phyloP scores from a whole-genome alignment of 2,113 vertebrate species.

The Bujurquina vittata region DNA sequence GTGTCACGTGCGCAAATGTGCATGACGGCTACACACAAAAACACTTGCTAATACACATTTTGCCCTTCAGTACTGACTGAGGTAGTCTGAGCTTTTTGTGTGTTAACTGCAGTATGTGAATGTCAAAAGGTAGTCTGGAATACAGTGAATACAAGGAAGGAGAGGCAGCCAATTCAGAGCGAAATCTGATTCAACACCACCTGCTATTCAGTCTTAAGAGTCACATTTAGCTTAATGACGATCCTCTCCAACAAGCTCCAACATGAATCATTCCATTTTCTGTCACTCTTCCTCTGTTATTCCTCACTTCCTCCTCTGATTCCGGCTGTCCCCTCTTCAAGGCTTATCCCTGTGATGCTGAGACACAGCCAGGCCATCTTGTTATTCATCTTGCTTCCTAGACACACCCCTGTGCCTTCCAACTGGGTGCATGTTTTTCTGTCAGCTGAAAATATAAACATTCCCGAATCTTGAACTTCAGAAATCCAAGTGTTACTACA shows the following conservation, averaged over 20 bases:
- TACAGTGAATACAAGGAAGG: background rate
- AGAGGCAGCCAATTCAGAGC: conserved; percentile 5
- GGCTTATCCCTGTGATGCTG: background rate
- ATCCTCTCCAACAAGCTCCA: conserved; percentile 31
- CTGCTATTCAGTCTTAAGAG: conserved; percentile 39
- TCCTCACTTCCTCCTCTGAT: background rate
- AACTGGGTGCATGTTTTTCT: background rate
- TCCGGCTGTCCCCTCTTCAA: background rate
- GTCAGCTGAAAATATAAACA: background rate
- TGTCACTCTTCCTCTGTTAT: conserved; percentile 22
- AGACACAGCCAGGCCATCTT: background rate
- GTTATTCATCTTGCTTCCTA: background rate
- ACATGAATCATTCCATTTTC: conserved; percentile 21
- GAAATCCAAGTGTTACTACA: background rate
- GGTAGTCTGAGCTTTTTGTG: conserved; percentile 18
- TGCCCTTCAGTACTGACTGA: background rate
- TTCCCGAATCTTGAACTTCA: background rate
- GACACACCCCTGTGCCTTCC: conserved; percentile 2
- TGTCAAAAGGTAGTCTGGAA: conserved; percentile 33
- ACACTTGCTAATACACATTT: background rate
- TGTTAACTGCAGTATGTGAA: conserved; percentile 40
- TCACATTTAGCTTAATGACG: conserved; percentile 40
- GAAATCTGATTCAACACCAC: conserved; percentile 37
- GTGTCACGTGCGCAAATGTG: conserved; percentile 34
- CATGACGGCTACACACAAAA: conserved; percentile 21